Base-by-base conservation (phyloP, 2,797 vertebrate species). In the Gymnocypris eckloni region DNA sequence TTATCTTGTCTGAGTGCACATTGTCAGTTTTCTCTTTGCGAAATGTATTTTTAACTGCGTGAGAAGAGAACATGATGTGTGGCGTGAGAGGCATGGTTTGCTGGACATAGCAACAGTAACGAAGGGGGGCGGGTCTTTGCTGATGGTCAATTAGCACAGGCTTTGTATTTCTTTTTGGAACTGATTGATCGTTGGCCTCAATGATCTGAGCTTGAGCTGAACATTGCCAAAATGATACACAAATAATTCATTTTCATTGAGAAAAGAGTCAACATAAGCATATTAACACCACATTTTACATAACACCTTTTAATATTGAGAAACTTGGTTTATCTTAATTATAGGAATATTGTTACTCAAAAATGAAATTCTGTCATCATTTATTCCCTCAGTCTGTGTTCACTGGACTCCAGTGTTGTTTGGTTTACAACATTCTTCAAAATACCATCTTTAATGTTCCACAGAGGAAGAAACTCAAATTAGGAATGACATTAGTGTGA, bases 391-490 rank as follows among this genome's bases (percentile, higher is more conserved):
- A 50, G 25, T 15, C n/a, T 61, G 11, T 41, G 37, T 43, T 25
- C 25, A 33, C 28, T 66, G 25, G 25, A 66, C 5, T 28, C 7
- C 13, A 66, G 7, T 2, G 25, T 13, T 76, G 18, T 39, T 56
- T 56, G 50, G 28, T 56, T 77, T 37, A 39, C 73, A 56, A 22
- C 0, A 6, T 37, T 77, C 16, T 76, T 54, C 5, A 76, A 76
- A 76, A 76, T 54, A 22, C 5, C 64, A 37, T 12, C 15, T 75
- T 75, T 72, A 16, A 25, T 48, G 41, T 28, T 73, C 1, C 43
- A 28, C 45, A 75, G 72, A 67, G 64, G 64, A 67, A 66, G 28
- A 33, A 66, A 67, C 28, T 37, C 28, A 37, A 67, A 67, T 67
- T 37, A 18, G 15, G 64, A 67, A 37, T 33, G 28, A 16, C 64